Percentiles rank a stretch among this genome's conserved stretches.
phyloP scores from a whole-genome alignment of 92 coral and sea anemone genomes.

The Zoanthus gigantus region DNA sequence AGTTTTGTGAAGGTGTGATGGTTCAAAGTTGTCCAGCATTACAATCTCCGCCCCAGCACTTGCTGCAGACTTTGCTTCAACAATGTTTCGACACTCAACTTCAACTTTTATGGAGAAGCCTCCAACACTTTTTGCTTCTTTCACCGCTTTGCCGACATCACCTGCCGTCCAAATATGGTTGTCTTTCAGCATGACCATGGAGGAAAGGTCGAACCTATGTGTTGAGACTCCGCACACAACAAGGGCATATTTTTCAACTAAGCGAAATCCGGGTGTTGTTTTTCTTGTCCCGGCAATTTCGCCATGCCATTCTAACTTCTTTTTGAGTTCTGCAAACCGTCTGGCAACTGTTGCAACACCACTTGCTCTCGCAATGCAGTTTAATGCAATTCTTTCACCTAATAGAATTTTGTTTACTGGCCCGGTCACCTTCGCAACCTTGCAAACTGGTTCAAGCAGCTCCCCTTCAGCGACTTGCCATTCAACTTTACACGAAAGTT shows the following conservation, averaged over 20 bases:
- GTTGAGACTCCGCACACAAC: slow-evolving; percentile 94
- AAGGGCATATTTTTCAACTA: slow-evolving; percentile 96
- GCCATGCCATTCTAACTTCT: slow-evolving; percentile 79
- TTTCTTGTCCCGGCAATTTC: slow-evolving; percentile 98
- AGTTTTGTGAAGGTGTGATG: slow-evolving; percentile 79
- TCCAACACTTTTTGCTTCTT: slow-evolving; percentile 85
- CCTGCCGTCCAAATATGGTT: slow-evolving; percentile 98
- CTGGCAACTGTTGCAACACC: slow-evolving; percentile 92
- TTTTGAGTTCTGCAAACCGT: slow-evolving; percentile 73
- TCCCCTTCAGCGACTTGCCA: slow-evolving; percentile 86
- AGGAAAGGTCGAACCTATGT: slow-evolving; percentile 92
- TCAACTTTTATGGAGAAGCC: slow-evolving; percentile 97
- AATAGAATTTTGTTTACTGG: slow-evolving; percentile 85
- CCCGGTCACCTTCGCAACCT: slow-evolving; percentile 90
- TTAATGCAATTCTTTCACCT: slow-evolving; percentile 94
- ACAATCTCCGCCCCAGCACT: slow-evolving; percentile 89
- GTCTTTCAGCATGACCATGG: slow-evolving; percentile 98
- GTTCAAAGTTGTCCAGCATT: slow-evolving; percentile 94
- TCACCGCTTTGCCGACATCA: slow-evolving; percentile 77
- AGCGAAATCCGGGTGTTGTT: slow-evolving; percentile 97
- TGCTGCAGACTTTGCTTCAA: slow-evolving; percentile 91
- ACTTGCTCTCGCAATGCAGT: slow-evolving; percentile 93
- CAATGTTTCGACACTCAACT: slow-evolving; percentile 94
- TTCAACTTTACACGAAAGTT: slow-evolving; percentile 91
- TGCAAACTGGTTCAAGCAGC: slow-evolving; percentile 72